phyloP scores from a whole-genome alignment of 2,113 vertebrate species.

The Rhinopomastus cyanomelas region DNA sequence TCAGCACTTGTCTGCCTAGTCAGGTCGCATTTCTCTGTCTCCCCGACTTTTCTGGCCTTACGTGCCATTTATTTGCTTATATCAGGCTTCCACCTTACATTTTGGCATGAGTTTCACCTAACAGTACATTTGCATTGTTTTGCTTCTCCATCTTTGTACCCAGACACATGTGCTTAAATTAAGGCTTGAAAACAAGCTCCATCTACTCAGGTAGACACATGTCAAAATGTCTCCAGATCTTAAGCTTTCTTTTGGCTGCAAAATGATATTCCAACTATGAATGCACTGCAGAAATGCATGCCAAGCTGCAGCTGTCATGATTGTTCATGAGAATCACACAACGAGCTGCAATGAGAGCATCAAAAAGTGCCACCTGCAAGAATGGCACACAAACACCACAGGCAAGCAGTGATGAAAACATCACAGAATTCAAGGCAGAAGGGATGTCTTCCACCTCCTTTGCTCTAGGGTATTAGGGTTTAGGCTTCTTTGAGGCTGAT shows the following conservation, averaged over 20 bases:
- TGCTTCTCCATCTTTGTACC: not conserved
- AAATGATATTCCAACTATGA: not conserved
- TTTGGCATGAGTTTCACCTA: not conserved
- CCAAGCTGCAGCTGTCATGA: not conserved
- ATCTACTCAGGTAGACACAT: not conserved
- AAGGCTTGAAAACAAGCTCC: not conserved
- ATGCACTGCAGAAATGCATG: not conserved
- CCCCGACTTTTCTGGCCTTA: not conserved
- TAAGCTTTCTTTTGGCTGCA: slow-evolving; percentile 4
- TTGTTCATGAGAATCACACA: rapidly evolving
- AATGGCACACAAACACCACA: rapidly evolving
- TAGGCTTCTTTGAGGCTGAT: not conserved
- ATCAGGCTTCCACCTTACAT: not conserved
- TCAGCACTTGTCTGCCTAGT: not conserved
- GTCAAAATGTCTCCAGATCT: not conserved
- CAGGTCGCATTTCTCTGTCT: not conserved
- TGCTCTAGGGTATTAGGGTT: not conserved
- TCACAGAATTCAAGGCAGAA: not conserved
- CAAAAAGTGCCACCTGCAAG: not conserved
- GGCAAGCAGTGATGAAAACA: not conserved
- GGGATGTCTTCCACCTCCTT: not conserved
- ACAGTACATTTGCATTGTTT: not conserved
- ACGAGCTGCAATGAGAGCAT: not conserved
- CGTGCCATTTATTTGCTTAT: not conserved
- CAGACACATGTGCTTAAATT: not conserved